Percentiles rank a stretch among this genome's conserved stretches.
These are phyloP conservation scores for Drosophila nikananu DNA, from an alignment of 1,140 invertebrate genomes.

Conservation along the genomic window DNA sequence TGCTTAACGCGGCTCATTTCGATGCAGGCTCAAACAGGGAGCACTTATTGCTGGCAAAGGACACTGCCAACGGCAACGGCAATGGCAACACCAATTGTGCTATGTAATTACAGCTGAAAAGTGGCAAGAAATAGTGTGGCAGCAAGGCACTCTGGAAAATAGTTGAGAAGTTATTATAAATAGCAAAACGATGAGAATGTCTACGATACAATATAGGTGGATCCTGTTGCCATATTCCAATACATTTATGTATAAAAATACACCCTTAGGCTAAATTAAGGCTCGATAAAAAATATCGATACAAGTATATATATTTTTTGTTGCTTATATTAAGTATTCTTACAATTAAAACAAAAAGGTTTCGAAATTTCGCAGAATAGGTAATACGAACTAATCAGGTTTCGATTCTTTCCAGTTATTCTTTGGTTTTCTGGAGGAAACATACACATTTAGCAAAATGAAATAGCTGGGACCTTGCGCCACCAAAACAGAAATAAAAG, in stretches of 20 bases:
- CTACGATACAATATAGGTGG: neutral
- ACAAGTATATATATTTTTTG: neutral
- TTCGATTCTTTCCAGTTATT: neutral
- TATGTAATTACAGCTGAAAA: conserved; percentile 52
- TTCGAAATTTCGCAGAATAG: neutral
- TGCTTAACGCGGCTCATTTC: conserved; percentile 49
- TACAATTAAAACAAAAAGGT: no score
- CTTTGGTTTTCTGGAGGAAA: neutral
- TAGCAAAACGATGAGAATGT: neutral
- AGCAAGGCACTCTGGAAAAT: neutral
- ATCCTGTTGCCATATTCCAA: neutral
- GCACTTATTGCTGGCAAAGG: conserved; percentile 46
- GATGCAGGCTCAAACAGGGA: conserved; percentile 41
- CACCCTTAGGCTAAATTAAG: neutral
- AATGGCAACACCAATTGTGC: conserved; percentile 56
- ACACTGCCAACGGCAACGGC: conserved; percentile 29
- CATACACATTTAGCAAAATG: neutral
- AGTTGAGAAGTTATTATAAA: neutral
- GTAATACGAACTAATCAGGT: neutral
- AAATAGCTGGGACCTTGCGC: neutral
- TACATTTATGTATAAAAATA: neutral
- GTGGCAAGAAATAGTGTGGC: conserved; percentile 2
- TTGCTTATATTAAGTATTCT: neutral
- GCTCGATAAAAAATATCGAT: no score
- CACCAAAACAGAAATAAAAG: conserved; percentile 1